phyloP scores from a whole-genome alignment of 2,888 invertebrate genomes.

The Azorinus chamasolen region DNA sequence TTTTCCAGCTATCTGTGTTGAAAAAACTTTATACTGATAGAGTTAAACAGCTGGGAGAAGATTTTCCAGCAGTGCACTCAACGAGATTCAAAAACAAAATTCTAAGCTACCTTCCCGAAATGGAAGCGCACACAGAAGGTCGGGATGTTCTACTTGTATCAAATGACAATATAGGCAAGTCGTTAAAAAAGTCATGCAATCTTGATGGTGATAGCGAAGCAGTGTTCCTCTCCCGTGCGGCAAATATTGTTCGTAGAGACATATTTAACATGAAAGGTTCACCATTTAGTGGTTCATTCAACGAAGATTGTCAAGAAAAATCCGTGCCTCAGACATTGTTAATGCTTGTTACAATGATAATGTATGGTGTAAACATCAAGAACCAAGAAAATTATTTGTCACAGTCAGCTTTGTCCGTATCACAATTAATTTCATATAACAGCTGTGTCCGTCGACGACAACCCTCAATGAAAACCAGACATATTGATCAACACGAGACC shows the following conservation, averaged over 20 bases:
- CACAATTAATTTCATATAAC: slow-evolving; percentile 27
- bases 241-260: no score
- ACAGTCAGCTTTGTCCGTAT: slow-evolving; percentile 19
- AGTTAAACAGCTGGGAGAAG: no score
- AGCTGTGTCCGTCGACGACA: not conserved
- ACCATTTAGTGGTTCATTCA: no score
- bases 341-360: slow-evolving; percentile 35
- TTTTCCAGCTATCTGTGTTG: no score
- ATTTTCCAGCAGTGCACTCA: no score
- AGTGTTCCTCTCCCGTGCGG: not conserved
- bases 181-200: not conserved
- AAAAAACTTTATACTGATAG: no score
- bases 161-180: no score
- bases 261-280: no score
- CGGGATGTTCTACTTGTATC: no score
- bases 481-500: slow-evolving; percentile 31
- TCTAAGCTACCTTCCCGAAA: not conserved
- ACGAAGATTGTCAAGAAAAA: not conserved
- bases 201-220: not conserved
- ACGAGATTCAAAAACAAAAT: not conserved
- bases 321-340: slow-evolving; percentile 19
- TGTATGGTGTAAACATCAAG: slow-evolving; percentile 3
- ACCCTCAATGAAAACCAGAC: not conserved
- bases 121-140: not conserved
- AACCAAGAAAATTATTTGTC: no score